Evolutionary conservation across 2,888 invertebrate species (phyloP).

Genomic region (Saturnia japonica): DNA sequence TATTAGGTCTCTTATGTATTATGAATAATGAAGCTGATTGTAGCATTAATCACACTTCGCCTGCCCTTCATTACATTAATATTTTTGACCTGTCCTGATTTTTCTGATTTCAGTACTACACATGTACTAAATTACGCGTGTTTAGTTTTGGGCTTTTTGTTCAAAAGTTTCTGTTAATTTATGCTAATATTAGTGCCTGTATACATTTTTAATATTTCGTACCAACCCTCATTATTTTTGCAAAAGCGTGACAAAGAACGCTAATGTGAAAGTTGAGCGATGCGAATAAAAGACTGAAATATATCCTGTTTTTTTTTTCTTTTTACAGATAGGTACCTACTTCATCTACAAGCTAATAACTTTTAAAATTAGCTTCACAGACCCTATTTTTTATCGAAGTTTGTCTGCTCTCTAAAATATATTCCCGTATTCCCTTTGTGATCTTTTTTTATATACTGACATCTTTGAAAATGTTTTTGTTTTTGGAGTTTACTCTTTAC

Average conservation of each 20-base stretch:
- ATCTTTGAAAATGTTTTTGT: too few relatives aligned
- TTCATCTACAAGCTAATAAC: too few relatives aligned
- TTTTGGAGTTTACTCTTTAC: too few relatives aligned
- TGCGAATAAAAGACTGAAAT: too few relatives aligned
- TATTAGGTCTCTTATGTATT: constrained; percentile 18
- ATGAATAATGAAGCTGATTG: constrained; percentile 24
- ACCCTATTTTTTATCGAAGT: too few relatives aligned
- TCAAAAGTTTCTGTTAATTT: not conserved
- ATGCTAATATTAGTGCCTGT: not conserved
- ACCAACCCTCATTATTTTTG: not conserved
- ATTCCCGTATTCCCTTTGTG: too few relatives aligned
- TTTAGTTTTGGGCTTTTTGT: not conserved
- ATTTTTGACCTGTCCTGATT: constrained; percentile 20
- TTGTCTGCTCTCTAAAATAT: too few relatives aligned
- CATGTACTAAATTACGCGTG: not conserved
- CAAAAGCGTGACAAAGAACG: not conserved
- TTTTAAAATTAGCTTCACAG: too few relatives aligned
- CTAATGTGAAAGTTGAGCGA: too few relatives aligned
- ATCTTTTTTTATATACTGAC: too few relatives aligned
- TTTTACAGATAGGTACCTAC: too few relatives aligned
- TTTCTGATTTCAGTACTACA: constrained; percentile 3
- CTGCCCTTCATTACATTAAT: constrained; percentile 33
- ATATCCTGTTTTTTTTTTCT: not conserved
- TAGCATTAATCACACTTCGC: constrained; percentile 37
- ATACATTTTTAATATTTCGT: not conserved